A percentile compares a stretch with the other conserved stretches of the same genome.
phyloP scores from a whole-genome alignment of 2,113 vertebrate species.

The Vulpes lagopus region DNA sequence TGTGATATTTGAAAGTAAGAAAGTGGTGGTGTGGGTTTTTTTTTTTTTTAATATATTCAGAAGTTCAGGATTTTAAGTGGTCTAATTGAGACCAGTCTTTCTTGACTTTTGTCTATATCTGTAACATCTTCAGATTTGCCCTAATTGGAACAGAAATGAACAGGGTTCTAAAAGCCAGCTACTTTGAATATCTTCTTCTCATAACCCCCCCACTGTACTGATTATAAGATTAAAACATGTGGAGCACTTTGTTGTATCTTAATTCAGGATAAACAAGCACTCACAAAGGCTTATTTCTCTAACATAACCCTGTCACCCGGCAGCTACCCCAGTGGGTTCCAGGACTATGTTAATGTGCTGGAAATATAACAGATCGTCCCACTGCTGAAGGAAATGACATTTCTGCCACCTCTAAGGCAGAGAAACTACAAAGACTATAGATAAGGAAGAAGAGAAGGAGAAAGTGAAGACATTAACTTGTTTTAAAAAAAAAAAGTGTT shows the following conservation, averaged over 20 bases:
- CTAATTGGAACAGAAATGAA: not conserved
- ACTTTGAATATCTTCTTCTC: not conserved
- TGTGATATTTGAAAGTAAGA: constrained; percentile 48
- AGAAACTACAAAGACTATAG: not conserved
- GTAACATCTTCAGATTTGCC: not conserved
- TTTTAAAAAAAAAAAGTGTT: not conserved
- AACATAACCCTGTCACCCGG: not conserved
- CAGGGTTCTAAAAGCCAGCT: not conserved
- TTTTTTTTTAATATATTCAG: not conserved
- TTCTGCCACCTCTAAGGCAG: not conserved
- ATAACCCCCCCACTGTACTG: not conserved
- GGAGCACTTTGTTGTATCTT: not conserved
- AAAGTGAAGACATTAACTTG: not conserved
- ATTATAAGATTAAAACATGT: not conserved
- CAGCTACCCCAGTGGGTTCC: not conserved
- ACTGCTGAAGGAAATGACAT: not conserved
- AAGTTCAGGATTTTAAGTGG: not conserved
- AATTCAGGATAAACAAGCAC: not conserved
- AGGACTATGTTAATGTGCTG: not conserved
- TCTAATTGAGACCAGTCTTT: not conserved
- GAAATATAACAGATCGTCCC: not conserved
- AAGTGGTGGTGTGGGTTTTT: not conserved
- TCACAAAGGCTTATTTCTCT: not conserved
- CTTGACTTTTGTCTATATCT: not conserved
- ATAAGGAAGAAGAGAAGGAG: not conserved